These are phyloP conservation scores for Sipha flava DNA, from an alignment of 1,140 invertebrate genomes.

Conservation along the genomic window DNA sequence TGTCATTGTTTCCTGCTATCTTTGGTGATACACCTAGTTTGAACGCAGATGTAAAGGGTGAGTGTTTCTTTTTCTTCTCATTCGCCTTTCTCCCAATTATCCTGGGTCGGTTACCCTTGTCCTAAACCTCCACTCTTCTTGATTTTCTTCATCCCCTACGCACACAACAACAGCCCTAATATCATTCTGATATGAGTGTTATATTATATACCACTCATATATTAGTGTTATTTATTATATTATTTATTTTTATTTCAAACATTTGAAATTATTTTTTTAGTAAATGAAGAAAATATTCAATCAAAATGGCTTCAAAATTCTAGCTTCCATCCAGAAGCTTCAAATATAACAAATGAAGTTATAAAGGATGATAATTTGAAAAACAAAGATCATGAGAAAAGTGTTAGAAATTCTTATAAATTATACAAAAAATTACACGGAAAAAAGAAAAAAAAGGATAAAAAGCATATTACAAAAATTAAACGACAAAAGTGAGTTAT, in stretches of 20 bases:
- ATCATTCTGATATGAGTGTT: no score
- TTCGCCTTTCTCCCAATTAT: no score
- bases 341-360: neutral
- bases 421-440: conserved; percentile 9
- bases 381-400: neutral
- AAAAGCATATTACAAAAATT: neutral
- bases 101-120: no score
- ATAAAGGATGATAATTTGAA: neutral
- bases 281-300: neutral
- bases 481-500: neutral
- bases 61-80: no score
- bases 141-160: no score
- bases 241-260: neutral
- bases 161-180: no score
- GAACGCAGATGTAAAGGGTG: no score
- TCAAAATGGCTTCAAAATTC: conserved; percentile 21
- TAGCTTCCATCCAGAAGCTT: conserved; percentile 7
- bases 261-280: neutral
- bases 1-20: no score
- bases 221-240: no score
- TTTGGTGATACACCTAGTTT: no score
- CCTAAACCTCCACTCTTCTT: no score
- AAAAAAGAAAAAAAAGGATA: conserved; percentile 10
- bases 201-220: no score
- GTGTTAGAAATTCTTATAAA: neutral